phyloP scores from a whole-genome alignment of 2,888 invertebrate species.

The Cheilosia grossa region DNA sequence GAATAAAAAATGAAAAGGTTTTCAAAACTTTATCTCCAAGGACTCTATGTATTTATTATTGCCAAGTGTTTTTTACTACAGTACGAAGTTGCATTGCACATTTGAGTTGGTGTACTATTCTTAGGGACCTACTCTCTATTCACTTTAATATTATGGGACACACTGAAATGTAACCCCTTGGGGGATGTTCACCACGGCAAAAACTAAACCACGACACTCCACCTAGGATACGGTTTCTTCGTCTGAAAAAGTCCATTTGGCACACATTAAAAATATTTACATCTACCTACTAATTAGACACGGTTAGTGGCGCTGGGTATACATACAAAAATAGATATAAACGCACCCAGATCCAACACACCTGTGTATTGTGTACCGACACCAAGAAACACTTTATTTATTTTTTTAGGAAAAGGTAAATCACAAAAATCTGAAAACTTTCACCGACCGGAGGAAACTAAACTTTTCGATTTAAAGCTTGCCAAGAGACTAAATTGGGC shows the following conservation, averaged over 20 bases:
- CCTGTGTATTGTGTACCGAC: conserved; percentile 52
- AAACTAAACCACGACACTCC: not conserved
- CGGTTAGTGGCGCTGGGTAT: conserved; percentile 28
- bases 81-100: no score
- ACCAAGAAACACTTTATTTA: not conserved
- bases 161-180: no score
- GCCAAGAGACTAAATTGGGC: conserved; percentile 68
- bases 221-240: conserved; percentile 26
- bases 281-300: conserved; percentile 15
- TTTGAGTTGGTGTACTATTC: no score
- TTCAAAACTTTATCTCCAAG: conserved; percentile 27
- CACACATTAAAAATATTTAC: conserved; percentile 55
- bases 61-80: not conserved
- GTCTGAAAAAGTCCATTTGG: conserved; percentile 37
- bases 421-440: conserved; percentile 18
- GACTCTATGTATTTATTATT: conserved; percentile 30
- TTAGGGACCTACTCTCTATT: no score
- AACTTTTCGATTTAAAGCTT: conserved; percentile 73
- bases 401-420: not conserved
- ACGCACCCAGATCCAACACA: conserved; percentile 47
- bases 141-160: no score
- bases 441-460: conserved; percentile 54
- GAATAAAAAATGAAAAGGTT: not conserved
- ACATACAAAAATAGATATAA: conserved; percentile 14
- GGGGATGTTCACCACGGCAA: no score